Percentiles rank a stretch among this genome's conserved stretches.
phyloP scores from a whole-genome alignment of 2,113 vertebrate genomes.

The Gyps fulvus region DNA sequence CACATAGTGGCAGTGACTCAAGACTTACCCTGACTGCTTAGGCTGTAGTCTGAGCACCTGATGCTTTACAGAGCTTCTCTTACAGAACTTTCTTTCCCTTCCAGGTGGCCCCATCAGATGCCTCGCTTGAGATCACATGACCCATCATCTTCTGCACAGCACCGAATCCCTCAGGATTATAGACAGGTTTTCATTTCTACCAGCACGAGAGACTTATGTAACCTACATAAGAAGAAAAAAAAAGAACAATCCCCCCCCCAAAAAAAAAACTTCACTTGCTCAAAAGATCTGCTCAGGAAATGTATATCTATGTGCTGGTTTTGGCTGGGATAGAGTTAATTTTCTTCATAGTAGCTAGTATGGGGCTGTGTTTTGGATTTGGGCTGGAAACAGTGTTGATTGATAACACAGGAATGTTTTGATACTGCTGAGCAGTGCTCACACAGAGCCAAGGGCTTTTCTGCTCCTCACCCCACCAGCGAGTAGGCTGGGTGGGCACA shows the following conservation, averaged over 20 bases:
- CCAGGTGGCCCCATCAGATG: not conserved
- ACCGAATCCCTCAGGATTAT: not conserved
- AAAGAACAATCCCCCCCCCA: not conserved
- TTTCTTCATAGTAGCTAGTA: too few relatives aligned
- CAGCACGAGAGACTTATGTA: not conserved
- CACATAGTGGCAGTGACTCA: too few relatives aligned
- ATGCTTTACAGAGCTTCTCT: not conserved
- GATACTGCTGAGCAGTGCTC: too few relatives aligned
- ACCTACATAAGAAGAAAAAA: not conserved
- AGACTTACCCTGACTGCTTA: not conserved
- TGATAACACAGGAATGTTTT: too few relatives aligned
- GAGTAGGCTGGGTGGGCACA: too few relatives aligned
- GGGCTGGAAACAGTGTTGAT: too few relatives aligned
- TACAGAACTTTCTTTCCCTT: not conserved
- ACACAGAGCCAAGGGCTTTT: too few relatives aligned
- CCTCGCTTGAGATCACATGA: not conserved
- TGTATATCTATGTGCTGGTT: too few relatives aligned
- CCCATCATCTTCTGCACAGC: not conserved
- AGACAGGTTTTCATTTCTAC: not conserved
- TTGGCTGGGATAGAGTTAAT: too few relatives aligned
- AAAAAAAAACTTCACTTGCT: not conserved
- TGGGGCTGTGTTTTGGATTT: too few relatives aligned
- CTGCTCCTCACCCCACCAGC: too few relatives aligned
- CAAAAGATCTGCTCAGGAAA: not conserved
- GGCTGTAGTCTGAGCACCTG: not conserved